Base-by-base conservation (phyloP, 1,140 invertebrate genomes). In the Hyposmocoma kahamanoa region DNA sequence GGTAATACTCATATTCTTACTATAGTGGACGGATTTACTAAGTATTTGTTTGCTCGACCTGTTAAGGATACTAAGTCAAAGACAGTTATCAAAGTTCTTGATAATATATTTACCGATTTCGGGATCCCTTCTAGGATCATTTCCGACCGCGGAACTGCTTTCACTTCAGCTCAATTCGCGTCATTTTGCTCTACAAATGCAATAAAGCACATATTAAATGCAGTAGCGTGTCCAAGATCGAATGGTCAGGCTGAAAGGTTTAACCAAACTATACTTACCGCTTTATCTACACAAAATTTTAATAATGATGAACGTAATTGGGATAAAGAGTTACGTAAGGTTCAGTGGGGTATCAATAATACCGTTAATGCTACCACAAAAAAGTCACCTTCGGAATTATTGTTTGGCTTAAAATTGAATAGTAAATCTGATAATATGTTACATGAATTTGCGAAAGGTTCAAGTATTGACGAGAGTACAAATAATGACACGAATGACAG, bases 321-420 rank as follows among this genome's bases (percentile, higher is more conserved):
- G 46, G 46, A 47, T 19, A 47, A 20, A 10, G 4, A 24, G 5
- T 22, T 47, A 6, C 15, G 34, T 15, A 28, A 47, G 20, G 18
- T 47, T 19, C 46, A 47, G n/a, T 47, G 46, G 46, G 46, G 46
- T 2, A 39, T 39, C 13, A 47, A 47, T 38, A 47, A 47, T 41
- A 47, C 46, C 4, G 24, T 47, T 26, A 39, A 47, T 41, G 36
- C 34, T 11, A 10, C 34, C 0, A 47, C 36, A 24, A 11, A 26
- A 28, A 39, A 28, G 17, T 20, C 36, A n/a, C 21, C 46, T 8
- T 5, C 46, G 11, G 46, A 47, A 20, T 10, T 24, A 26, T 20
- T 47, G 17, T 47, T 47, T 21, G 32, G 32, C 1, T 5, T 47
- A 1, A 38, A 47, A 17, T 15, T 47, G 11, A 21, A 15, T 8